Evolutionary conservation across 2,113 vertebrate genomes (phyloP).

Genomic region (Heterocephalus glaber): DNA sequence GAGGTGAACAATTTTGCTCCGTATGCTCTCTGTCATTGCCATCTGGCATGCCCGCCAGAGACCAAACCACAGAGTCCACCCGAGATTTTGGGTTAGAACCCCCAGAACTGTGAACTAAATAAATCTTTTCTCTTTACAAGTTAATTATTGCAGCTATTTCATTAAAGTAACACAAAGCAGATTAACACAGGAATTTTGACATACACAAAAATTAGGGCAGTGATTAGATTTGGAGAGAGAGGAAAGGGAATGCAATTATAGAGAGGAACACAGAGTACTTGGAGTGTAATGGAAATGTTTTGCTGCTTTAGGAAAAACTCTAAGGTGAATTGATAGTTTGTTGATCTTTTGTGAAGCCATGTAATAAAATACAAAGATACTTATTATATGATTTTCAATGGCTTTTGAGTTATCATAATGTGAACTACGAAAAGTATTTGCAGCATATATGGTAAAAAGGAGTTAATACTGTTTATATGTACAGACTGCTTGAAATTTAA

Average conservation of each 20-base stretch:
- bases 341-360: background rate
- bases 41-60: background rate
- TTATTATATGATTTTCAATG: background rate
- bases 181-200: background rate
- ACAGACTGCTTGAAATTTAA: slow-evolving; percentile 17
- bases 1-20: background rate
- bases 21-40: background rate
- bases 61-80: background rate
- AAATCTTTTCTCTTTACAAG: background rate
- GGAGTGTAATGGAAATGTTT: background rate
- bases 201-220: background rate
- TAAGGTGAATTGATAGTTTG: background rate
- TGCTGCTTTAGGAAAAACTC: slow-evolving; percentile 18
- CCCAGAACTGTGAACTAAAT: background rate
- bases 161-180: background rate
- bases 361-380: background rate
- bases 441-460: background rate
- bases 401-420: background rate
- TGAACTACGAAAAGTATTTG: background rate
- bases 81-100: background rate
- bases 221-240: slow-evolving; percentile 41
- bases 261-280: background rate
- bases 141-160: background rate
- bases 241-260: background rate
- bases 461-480: slow-evolving; percentile 23